These are phyloP conservation scores for Andrena minutula DNA, from an alignment of 2,888 invertebrate species.

Conservation along the genomic window DNA sequence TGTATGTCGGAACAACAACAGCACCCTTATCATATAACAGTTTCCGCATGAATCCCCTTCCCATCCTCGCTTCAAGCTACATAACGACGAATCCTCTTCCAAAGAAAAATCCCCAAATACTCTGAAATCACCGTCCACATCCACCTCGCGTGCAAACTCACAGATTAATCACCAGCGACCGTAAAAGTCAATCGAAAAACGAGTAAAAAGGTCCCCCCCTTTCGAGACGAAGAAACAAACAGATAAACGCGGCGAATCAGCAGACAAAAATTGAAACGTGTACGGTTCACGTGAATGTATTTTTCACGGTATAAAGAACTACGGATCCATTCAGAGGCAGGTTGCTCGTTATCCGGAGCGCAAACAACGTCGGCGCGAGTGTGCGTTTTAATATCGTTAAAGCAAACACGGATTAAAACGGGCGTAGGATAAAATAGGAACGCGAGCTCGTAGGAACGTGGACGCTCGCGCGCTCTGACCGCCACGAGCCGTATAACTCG, in stretches of 20 bases:
- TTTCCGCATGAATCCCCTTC: no score
- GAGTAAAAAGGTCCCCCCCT: no score
- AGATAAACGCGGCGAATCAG: background rate
- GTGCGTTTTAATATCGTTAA: constrained; percentile 14
- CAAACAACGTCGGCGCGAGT: background rate
- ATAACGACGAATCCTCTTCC: no score
- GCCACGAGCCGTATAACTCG: background rate
- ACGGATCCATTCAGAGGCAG: background rate
- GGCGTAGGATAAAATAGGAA: background rate
- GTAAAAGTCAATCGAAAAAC: no score
- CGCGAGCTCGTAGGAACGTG: constrained; percentile 4
- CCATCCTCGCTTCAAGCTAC: no score
- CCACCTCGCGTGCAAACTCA: no score
- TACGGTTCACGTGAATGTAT: background rate
- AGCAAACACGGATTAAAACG: constrained; percentile 15
- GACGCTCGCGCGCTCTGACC: background rate
- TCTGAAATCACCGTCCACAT: no score
- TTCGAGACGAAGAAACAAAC: background rate
- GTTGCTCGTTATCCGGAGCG: background rate
- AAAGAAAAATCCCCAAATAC: no score
- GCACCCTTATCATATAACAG: no score
- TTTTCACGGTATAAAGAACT: constrained; percentile 9
- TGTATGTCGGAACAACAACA: background rate
- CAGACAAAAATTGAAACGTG: background rate
- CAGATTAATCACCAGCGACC: no score